These are phyloP conservation scores for Sapajus apella DNA, from an alignment of 2,113 vertebrate species.

Conservation along the genomic window DNA sequence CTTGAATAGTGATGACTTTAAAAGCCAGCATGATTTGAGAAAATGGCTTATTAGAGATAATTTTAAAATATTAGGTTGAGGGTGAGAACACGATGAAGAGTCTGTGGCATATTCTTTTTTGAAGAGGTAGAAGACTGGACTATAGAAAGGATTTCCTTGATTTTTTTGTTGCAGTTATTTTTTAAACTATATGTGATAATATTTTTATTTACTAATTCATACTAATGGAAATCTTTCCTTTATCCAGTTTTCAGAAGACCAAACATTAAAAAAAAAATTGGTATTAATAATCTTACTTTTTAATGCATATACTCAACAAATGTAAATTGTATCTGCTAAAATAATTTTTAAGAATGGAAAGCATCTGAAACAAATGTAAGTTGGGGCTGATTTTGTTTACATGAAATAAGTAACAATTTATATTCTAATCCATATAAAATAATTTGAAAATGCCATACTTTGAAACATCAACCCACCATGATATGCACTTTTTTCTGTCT, in stretches of 20 bases:
- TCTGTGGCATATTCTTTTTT: background rate
- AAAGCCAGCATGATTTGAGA: constrained; percentile 78
- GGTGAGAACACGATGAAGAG: background rate
- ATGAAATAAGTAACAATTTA: background rate
- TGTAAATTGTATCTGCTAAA: background rate
- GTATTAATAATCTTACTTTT: constrained; percentile 17
- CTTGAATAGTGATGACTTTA: constrained; percentile 85
- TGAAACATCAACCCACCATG: background rate
- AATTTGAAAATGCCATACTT: background rate
- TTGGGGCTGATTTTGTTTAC: background rate
- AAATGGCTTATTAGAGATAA: constrained; percentile 63
- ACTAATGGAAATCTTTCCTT: background rate
- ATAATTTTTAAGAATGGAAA: constrained; percentile 33
- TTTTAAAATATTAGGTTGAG: constrained; percentile 47
- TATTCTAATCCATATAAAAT: background rate
- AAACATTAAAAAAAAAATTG: background rate
- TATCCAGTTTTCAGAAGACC: background rate
- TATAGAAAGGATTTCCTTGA: background rate
- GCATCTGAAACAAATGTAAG: constrained; percentile 21
- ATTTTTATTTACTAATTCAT: constrained; percentile 32
- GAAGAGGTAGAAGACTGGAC: background rate
- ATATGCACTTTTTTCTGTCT: background rate
- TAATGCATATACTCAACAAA: background rate
- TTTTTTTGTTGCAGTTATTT: background rate
- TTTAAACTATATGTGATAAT: background rate